Base-by-base conservation (phyloP, 2,888 invertebrate genomes). In the Epirrhoe tristata region DNA sequence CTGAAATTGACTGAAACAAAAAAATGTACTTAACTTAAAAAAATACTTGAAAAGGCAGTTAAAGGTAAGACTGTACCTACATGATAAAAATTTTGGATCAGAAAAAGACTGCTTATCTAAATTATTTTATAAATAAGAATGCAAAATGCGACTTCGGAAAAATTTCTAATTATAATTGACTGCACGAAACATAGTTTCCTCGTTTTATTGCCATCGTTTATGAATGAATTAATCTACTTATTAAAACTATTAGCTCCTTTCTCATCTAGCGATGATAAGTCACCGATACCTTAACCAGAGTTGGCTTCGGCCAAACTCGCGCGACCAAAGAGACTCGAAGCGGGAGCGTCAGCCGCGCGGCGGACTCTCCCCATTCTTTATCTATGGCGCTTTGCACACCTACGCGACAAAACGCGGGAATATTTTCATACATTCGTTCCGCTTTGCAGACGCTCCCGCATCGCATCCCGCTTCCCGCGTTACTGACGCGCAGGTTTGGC, bases 151-250 rank as follows among this genome's bases (percentile, higher is more conserved):
- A 64, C 69, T 72, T 70, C 71, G 70, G 71, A 66, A 69, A 75
- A 68, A 57, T 69, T 64, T 67, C 66, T 72, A 68, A 65, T 61
- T 64, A 73, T 83, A 83, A 83, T 83, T 83, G 83, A 83, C 83
- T 74, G 77, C 63, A 68, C 67, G 75, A 78, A 78, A 76, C 74
- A 65, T 65, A 57, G 74, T 77, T 75, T 69, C 74, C 59, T 46
- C 48, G 71, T 71, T 72, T 79, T 79, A 83, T 80, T 80, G 80
- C 81, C 78, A 74, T 78, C 67, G 67, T 67, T 71, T 66, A 65
- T 74, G 48, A 61, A 57, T 43, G 58, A 70, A 66, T 60, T 58
- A 66, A 67, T 56, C 67, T 72, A 59, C 17, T 51, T 52, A 70
- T 61, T 60, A 61, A 31, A 68, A 53, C 51, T 75, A 56, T 7